Conservation (phyloP, 35 echinoderm and acorn worm genomes). For the Strongylocentrotus purpuratus region DNA sequence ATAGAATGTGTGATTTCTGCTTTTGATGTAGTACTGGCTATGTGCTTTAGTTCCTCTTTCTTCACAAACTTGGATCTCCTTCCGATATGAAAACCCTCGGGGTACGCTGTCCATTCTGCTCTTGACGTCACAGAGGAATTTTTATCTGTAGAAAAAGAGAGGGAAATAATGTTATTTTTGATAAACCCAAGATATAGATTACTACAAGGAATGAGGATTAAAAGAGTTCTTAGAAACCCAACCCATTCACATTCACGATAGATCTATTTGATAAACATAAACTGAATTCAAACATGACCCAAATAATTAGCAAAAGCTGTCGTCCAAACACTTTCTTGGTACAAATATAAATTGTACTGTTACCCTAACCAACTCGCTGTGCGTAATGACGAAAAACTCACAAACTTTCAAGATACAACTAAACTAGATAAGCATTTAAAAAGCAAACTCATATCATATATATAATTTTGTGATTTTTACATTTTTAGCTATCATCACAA, state of each 20-base stretch:
- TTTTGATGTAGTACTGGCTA: constrained; percentile 59
- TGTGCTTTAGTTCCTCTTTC: constrained; percentile 43
- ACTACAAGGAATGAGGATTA: too few relatives aligned
- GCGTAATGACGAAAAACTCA: too few relatives aligned
- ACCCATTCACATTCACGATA: not conserved
- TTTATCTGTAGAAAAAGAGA: not conserved
- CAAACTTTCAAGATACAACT: not conserved
- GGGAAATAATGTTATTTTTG: not conserved
- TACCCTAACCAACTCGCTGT: not conserved
- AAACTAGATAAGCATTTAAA: not conserved
- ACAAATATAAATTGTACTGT: not conserved
- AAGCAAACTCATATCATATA: not conserved
- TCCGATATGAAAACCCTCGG: constrained; percentile 71
- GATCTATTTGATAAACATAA: too few relatives aligned
- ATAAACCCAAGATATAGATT: too few relatives aligned
- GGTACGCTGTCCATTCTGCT: constrained; percentile 79
- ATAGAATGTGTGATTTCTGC: constrained; percentile 87
- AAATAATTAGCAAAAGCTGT: too few relatives aligned
- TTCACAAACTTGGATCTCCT: constrained; percentile 73
- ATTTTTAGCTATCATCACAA: not conserved
- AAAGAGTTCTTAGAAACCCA: too few relatives aligned
- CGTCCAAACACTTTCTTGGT: too few relatives aligned
- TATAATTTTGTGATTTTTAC: too few relatives aligned
- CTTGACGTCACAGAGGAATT: constrained; percentile 15
- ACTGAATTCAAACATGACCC: too few relatives aligned